Percentiles rank a stretch among this genome's conserved stretches.
phyloP scores from a whole-genome alignment of 2,113 vertebrate species.

The Cyprinodon brontotheroides region DNA sequence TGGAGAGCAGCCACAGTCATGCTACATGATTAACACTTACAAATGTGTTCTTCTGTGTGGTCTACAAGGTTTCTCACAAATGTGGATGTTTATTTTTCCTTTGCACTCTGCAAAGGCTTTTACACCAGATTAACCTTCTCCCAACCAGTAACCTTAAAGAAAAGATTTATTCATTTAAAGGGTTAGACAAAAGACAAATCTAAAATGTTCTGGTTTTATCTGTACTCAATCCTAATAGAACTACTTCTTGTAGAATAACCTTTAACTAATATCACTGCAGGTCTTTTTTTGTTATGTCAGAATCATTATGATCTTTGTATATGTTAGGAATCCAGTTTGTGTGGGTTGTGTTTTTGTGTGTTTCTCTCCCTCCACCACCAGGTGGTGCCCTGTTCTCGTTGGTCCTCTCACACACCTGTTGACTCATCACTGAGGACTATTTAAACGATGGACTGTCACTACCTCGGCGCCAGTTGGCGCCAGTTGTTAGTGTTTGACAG shows the following conservation, averaged over 20 bases:
- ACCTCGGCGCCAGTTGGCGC: too few relatives aligned
- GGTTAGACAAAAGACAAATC: neutral
- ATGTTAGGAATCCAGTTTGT: too few relatives aligned
- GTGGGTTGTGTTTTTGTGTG: too few relatives aligned
- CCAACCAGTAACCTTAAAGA: neutral
- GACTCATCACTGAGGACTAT: too few relatives aligned
- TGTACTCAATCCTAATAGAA: neutral
- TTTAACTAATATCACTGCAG: neutral
- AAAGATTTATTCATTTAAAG: neutral
- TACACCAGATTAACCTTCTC: neutral
- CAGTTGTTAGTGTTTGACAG: too few relatives aligned
- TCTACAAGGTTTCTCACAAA: conserved; percentile 16
- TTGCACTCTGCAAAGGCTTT: neutral
- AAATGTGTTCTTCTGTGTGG: conserved; percentile 2
- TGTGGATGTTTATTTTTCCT: neutral
- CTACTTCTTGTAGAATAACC: neutral
- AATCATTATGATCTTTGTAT: too few relatives aligned
- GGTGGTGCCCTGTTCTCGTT: too few relatives aligned
- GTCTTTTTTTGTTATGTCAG: neutral
- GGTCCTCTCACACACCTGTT: too few relatives aligned
- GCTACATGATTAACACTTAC: conserved; percentile 15
- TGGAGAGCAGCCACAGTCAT: conserved; percentile 36
- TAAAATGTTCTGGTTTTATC: neutral
- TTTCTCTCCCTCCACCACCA: too few relatives aligned
- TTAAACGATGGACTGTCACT: too few relatives aligned